phyloP scores from a whole-genome alignment of 2,888 invertebrate genomes.

The Synanthedon vespiformis region DNA sequence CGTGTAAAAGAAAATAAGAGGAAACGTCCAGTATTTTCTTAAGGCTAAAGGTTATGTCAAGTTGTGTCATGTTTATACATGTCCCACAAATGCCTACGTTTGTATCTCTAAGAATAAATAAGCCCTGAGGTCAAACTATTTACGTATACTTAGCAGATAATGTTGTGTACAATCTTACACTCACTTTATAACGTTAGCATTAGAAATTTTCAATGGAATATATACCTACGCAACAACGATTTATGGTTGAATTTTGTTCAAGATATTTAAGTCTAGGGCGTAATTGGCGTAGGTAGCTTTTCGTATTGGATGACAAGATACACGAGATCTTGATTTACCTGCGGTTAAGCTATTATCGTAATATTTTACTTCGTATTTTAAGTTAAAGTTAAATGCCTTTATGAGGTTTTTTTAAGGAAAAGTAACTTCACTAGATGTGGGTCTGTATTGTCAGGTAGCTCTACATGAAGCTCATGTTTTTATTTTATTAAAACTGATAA shows the following conservation, averaged over 20 bases:
- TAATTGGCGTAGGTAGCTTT: neutral
- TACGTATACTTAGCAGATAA: neutral
- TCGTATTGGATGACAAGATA: neutral
- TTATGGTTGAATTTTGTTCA: neutral
- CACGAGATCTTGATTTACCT: neutral
- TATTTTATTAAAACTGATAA: no score
- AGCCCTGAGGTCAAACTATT: neutral
- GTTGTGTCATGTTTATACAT: no score
- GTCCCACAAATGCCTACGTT: no score
- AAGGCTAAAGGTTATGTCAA: no score
- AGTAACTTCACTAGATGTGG: no score
- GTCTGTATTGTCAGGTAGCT: no score
- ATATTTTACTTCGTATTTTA: no score
- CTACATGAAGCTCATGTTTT: no score
- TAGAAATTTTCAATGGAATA: neutral
- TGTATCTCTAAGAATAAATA: neutral
- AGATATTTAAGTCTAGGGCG: neutral
- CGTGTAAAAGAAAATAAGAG: no score
- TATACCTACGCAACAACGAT: neutral
- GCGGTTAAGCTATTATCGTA: neutral
- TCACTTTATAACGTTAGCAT: neutral
- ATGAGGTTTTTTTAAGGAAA: no score
- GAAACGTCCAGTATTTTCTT: no score
- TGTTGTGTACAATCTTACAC: neutral
- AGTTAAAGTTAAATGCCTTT: no score